phyloP scores from a whole-genome alignment of 2,797 vertebrate genomes.

The Coendou prehensilis region DNA sequence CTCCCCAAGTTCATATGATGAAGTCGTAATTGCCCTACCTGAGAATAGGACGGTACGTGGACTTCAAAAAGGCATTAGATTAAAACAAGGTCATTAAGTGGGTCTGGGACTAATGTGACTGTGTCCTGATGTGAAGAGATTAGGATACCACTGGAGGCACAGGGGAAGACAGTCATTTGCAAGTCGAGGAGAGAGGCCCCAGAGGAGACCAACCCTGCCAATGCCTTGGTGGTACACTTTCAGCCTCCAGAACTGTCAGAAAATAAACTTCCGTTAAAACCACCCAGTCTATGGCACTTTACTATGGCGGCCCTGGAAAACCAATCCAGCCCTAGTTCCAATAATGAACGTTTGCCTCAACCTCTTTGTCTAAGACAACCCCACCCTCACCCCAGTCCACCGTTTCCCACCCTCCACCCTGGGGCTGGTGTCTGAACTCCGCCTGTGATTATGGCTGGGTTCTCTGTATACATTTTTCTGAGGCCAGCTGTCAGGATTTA shows the following conservation, averaged over 20 bases:
- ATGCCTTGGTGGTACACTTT: background rate
- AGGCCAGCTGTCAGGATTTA: background rate
- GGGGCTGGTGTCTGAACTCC: background rate
- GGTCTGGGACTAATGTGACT: background rate
- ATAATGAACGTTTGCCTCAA: background rate
- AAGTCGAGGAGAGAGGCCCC: background rate
- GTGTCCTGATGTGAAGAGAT: background rate
- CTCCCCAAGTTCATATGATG: background rate
- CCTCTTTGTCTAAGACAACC: background rate
- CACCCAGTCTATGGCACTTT: background rate
- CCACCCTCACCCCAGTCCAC: fast-evolving
- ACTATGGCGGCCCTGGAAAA: background rate
- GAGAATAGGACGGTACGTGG: background rate
- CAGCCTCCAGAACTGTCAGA: background rate
- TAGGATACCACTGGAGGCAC: background rate
- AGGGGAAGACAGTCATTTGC: background rate
- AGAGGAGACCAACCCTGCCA: background rate
- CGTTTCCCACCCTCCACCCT: background rate
- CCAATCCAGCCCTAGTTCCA: background rate
- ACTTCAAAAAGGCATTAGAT: constrained; percentile 28
- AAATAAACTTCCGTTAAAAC: background rate
- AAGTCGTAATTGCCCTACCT: background rate
- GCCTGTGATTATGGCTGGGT: background rate
- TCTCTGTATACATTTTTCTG: background rate
- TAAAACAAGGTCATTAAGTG: background rate